phyloP scores from a whole-genome alignment of 2,113 vertebrate species.

The Semicossyphus pulcher region DNA sequence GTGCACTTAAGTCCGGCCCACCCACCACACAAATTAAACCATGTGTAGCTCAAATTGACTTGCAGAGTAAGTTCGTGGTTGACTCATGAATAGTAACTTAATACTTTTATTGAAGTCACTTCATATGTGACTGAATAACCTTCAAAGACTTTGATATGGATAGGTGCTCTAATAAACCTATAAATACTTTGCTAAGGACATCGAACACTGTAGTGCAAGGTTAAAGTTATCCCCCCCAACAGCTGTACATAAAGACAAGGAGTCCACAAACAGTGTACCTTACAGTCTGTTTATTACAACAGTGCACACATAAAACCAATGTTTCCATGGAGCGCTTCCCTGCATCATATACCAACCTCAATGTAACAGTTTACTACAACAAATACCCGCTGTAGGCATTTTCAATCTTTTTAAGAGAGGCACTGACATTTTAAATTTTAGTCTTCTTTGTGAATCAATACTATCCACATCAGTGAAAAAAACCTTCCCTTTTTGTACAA shows the following conservation, averaged over 20 bases:
- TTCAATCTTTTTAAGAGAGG: neutral
- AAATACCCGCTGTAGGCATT: conserved; percentile 12
- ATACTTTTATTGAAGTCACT: no score
- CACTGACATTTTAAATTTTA: conserved; percentile 17
- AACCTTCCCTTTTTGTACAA: neutral
- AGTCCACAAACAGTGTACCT: neutral
- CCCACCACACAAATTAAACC: no score
- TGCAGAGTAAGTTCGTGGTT: no score
- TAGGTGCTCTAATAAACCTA: no score
- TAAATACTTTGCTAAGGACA: no score
- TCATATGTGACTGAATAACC: no score
- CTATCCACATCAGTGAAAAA: conserved; percentile 1
- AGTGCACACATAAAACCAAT: conserved; percentile 28
- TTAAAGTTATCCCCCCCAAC: no score
- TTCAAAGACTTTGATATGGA: no score
- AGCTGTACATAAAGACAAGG: neutral
- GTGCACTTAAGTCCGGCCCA: no score
- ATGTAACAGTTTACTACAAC: conserved; percentile 57
- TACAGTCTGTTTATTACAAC: conserved; percentile 55
- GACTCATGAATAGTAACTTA: no score
- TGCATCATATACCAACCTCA: conserved; percentile 1
- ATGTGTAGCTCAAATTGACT: no score
- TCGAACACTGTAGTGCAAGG: no score
- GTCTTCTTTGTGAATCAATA: neutral
- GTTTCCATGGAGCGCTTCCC: conserved; percentile 21